Evolutionary conservation across 2,888 invertebrate species (phyloP), one percentile per base, ranked within the genome.

Genomic region (Mylabris sibirica): DNA sequence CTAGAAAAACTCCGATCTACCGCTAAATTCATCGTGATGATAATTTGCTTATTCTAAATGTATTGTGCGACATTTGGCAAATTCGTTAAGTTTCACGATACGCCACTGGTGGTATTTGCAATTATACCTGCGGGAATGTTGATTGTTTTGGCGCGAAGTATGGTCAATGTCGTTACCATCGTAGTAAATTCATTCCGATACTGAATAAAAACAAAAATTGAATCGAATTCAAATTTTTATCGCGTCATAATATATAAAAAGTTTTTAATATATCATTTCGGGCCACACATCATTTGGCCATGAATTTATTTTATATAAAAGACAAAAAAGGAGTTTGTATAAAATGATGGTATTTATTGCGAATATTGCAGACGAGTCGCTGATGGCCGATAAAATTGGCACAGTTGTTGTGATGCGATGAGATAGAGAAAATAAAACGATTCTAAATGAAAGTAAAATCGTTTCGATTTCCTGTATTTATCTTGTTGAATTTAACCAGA

Each of bases 71-170:
- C n/a, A n/a, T 44, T 44, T 44, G 4, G 44, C 17, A 44, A 4
- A 44, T 17, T 6, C 4, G 44, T 1, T n/a, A n/a, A 17, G 6
- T 5, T 44, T 44, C 3, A 17, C 17, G 65, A 26, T 53, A 30
- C 71, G 69, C 66, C 59, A 69, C 69, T 71, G 69, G 35, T 38
- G n/a, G 64, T 68, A 64, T 68, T 65, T 59, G 68, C 71, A 78
- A 79, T 78, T 79, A 44, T 44, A 80, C 79, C 79, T 79, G 78
- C 74, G 77, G 76, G 77, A 77, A 79, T 78, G 77, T 74, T 76
- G 76, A 78, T 76, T 78, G 78, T 80, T 80, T 80, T 79, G 80
- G 79, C 79, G 80, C 78, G 78, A 80, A 79, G 76, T 77, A 74
- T 76, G 78, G 79, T 78, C 78, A 79, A 78, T 79, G 79, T 77